Evolutionary conservation across 2,113 vertebrate genomes (phyloP).

Genomic region (Pelecanus crispus): DNA sequence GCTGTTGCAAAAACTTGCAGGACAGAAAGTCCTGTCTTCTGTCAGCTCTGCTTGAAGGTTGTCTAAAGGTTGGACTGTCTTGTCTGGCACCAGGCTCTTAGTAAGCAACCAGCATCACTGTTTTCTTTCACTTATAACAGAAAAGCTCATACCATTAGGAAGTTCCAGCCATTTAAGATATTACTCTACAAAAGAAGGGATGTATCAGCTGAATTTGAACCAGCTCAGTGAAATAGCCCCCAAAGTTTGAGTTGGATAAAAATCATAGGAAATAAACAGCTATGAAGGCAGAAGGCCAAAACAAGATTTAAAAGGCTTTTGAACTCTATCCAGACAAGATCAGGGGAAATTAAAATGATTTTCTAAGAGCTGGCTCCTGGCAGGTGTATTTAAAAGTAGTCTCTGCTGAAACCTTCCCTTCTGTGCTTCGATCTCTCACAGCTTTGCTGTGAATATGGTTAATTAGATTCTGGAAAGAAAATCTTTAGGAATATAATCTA

Average conservation of each 20-base stretch:
- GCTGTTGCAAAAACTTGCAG: background rate
- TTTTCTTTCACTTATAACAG: background rate
- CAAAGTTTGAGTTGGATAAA: conserved; percentile 28
- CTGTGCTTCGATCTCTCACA: background rate
- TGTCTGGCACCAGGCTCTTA: background rate
- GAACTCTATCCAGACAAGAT: conserved; percentile 35
- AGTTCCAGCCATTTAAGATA: conserved; percentile 14
- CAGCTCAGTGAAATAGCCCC: background rate
- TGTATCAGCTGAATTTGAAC: conserved; percentile 37
- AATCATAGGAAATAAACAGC: conserved; percentile 37
- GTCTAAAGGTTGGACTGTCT: background rate
- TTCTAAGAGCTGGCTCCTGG: background rate
- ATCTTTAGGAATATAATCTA: background rate
- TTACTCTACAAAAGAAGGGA: background rate
- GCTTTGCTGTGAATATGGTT: background rate
- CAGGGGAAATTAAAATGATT: conserved; percentile 17
- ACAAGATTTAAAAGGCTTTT: conserved; percentile 43
- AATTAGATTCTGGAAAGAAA: conserved; percentile 1
- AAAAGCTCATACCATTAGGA: background rate
- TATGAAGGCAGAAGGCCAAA: conserved; percentile 39
- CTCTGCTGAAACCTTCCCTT: background rate
- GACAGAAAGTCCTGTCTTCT: background rate
- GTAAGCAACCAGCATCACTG: background rate
- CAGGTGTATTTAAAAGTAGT: conserved; percentile 24
- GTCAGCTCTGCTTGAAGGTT: background rate